phyloP scores from a whole-genome alignment of 2,113 vertebrate genomes.

The Eclectus roratus region DNA sequence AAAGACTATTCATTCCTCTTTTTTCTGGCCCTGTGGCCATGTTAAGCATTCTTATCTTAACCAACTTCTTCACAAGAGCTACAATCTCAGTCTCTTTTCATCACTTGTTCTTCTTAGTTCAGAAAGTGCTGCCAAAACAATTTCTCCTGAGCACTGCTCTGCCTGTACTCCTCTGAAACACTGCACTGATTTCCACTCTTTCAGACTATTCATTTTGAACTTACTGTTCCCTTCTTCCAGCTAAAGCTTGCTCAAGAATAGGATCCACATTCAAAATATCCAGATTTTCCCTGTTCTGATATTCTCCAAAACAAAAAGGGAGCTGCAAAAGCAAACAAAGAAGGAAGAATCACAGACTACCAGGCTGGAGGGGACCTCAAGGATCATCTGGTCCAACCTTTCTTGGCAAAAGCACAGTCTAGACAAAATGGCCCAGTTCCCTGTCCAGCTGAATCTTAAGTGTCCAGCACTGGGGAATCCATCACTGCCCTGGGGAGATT shows the following conservation, averaged over 20 bases:
- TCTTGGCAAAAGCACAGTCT: background rate
- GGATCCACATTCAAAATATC: background rate
- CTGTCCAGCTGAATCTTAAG: background rate
- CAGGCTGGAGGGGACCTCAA: background rate
- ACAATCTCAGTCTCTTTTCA: background rate
- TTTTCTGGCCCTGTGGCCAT: background rate
- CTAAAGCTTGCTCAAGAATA: background rate
- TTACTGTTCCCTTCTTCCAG: background rate
- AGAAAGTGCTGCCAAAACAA: background rate
- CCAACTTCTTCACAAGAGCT: background rate
- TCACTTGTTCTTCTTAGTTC: background rate
- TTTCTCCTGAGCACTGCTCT: background rate
- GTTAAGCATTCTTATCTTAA: rapidly evolving
- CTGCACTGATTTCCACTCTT: background rate
- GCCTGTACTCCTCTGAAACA: background rate
- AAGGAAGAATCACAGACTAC: background rate
- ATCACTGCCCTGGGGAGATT: background rate
- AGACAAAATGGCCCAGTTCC: background rate
- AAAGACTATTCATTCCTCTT: background rate
- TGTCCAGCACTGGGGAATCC: background rate
- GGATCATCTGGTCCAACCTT: background rate
- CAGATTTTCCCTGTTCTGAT: background rate
- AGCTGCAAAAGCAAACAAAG: background rate
- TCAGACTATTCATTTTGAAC: background rate
- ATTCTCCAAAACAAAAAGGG: background rate